Percentiles rank a stretch among this genome's conserved stretches.
Conservation (phyloP, 2,888 invertebrate genomes). For the Stenurella melanura region DNA sequence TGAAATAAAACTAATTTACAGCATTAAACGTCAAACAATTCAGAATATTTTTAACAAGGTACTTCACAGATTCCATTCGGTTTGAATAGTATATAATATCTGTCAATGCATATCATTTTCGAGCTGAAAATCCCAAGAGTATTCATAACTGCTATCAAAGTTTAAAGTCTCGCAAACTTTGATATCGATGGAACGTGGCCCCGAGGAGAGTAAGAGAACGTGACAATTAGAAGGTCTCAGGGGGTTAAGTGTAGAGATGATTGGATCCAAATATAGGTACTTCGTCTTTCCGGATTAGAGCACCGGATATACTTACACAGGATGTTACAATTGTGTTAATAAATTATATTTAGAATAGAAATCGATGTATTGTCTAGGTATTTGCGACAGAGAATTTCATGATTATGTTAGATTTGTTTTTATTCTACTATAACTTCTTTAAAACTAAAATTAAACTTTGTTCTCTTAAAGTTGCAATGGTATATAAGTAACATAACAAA, state of each 20-base stretch:
- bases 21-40: too few relatives aligned
- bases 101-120: slow-evolving; percentile 19
- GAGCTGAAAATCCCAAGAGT: neutral
- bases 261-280: neutral
- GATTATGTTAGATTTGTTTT: too few relatives aligned
- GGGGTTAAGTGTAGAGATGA: slow-evolving; percentile 3
- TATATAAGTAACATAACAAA: too few relatives aligned
- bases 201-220: neutral
- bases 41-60: too few relatives aligned
- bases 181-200: slow-evolving; percentile 19
- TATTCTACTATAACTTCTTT: too few relatives aligned
- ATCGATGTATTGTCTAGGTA: too few relatives aligned
- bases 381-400: too few relatives aligned
- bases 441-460: too few relatives aligned
- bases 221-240: slow-evolving; percentile 20
- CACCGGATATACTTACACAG: neutral
- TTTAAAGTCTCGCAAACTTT: slow-evolving; percentile 29
- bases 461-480: too few relatives aligned
- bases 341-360: too few relatives aligned
- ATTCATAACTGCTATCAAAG: slow-evolving; percentile 33
- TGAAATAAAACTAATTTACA: too few relatives aligned
- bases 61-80: neutral
- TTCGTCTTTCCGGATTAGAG: neutral
- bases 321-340: too few relatives aligned
- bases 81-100: slow-evolving; percentile 21